phyloP scores from a whole-genome alignment of 2,113 vertebrate genomes.

The Coryphaenoides rupestris region DNA sequence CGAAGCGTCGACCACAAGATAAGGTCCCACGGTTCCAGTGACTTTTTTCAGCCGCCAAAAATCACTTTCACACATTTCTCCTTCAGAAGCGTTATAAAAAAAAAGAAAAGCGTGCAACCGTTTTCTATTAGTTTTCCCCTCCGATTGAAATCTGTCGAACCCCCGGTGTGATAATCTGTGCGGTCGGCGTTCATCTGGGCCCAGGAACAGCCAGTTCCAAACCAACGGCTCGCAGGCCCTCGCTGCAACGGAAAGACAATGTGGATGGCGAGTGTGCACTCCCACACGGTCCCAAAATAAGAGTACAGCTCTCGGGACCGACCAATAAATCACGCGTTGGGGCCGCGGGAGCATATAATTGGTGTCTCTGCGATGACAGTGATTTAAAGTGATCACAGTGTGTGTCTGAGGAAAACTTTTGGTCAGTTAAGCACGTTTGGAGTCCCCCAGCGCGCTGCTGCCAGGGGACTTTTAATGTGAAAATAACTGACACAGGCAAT shows the following conservation, averaged over 20 bases:
- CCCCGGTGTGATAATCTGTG: constrained; percentile 16
- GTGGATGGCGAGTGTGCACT: too few relatives aligned
- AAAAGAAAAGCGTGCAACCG: constrained; percentile 25
- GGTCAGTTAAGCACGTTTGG: not conserved
- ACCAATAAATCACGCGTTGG: not conserved
- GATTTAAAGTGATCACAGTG: not conserved
- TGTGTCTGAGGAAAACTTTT: not conserved
- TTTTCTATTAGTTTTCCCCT: constrained; percentile 17
- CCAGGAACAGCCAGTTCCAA: not conserved
- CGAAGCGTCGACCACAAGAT: not conserved
- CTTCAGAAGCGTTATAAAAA: constrained; percentile 27
- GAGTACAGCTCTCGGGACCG: not conserved
- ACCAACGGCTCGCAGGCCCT: too few relatives aligned
- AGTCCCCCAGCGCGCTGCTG: not conserved
- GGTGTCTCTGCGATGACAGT: not conserved
- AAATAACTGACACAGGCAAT: constrained; percentile 23
- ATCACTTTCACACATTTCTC: constrained; percentile 8
- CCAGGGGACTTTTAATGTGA: constrained; percentile 6
- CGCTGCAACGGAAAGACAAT: too few relatives aligned
- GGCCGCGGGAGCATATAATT: constrained; percentile 8
- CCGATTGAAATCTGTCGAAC: not conserved
- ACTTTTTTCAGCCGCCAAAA: constrained; percentile 8
- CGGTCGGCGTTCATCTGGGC: constrained; percentile 8
- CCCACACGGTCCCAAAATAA: too few relatives aligned
- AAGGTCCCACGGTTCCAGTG: not conserved